A percentile compares a stretch with the other conserved stretches of the same genome.
These are phyloP conservation scores for Brassicogethes aeneus DNA, from an alignment of 2,888 invertebrate species.

Conservation along the genomic window DNA sequence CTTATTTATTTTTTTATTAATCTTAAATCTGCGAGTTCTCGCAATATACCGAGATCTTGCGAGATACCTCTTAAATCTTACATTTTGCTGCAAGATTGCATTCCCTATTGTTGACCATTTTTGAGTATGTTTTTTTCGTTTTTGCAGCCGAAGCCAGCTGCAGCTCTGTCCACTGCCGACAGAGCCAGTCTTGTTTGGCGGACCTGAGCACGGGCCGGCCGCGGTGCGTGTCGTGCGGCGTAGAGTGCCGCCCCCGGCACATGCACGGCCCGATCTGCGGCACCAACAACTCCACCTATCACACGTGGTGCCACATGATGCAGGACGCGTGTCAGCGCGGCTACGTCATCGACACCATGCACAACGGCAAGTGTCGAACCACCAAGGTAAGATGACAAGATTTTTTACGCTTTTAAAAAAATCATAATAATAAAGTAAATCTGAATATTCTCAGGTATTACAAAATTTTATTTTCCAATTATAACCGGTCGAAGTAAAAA, in stretches of 20 bases:
- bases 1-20: no score
- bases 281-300: conserved; percentile 64
- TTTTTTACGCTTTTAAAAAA: background rate
- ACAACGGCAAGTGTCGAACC: conserved; percentile 50
- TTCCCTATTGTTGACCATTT: no score
- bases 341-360: conserved; percentile 59
- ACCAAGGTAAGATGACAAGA: background rate
- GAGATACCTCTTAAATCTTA: no score
- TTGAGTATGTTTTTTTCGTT: no score
- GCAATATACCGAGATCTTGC: no score
- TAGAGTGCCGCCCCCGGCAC: conserved; percentile 49
- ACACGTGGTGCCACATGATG: conserved; percentile 71
- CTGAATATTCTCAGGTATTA: no score
- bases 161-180: conserved; percentile 55
- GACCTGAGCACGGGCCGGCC: conserved; percentile 56
- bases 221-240: conserved; percentile 62
- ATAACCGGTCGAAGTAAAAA: no score
- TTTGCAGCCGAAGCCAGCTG: conserved; percentile 58
- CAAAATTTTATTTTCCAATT: no score
- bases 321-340: conserved; percentile 67
- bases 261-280: conserved; percentile 55
- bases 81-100: background rate
- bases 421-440: background rate
- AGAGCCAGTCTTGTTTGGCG: conserved; percentile 58
- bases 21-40: no score